Evolutionary conservation across 2,113 vertebrate genomes (phyloP).

Genomic region (Penelope pileata): DNA sequence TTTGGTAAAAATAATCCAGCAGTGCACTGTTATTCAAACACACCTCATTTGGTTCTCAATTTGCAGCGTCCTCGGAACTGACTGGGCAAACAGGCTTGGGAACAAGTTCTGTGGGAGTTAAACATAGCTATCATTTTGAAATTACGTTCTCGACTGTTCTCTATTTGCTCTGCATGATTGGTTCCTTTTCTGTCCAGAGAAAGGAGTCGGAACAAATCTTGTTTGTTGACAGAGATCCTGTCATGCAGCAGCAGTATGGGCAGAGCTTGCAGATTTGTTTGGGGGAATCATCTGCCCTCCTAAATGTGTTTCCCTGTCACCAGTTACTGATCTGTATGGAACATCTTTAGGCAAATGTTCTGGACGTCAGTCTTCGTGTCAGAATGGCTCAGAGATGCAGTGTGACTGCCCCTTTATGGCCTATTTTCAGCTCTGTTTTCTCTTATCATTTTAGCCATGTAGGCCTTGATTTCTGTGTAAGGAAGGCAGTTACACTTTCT

Average conservation of each 20-base stretch:
- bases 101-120: not conserved
- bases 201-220: not conserved
- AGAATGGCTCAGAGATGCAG: not conserved
- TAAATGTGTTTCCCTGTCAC: not conserved
- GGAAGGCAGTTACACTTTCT: not conserved
- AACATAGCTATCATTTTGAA: not conserved
- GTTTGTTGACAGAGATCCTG: not conserved
- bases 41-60: not conserved
- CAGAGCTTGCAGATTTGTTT: not conserved
- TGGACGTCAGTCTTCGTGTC: not conserved
- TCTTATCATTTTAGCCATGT: not conserved
- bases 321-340: rapidly evolving
- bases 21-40: not conserved
- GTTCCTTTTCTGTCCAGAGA: not conserved
- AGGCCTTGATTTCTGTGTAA: not conserved
- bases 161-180: not conserved
- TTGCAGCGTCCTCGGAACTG: not conserved
- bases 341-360: rapidly evolving
- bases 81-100: not conserved
- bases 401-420: not conserved
- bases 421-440: not conserved
- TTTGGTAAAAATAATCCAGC: not conserved
- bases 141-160: not conserved
- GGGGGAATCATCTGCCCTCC: not conserved
- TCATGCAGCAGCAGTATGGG: not conserved